phyloP scores from a whole-genome alignment of 2,888 invertebrate genomes.

The Megaustenia siamemsis region DNA sequence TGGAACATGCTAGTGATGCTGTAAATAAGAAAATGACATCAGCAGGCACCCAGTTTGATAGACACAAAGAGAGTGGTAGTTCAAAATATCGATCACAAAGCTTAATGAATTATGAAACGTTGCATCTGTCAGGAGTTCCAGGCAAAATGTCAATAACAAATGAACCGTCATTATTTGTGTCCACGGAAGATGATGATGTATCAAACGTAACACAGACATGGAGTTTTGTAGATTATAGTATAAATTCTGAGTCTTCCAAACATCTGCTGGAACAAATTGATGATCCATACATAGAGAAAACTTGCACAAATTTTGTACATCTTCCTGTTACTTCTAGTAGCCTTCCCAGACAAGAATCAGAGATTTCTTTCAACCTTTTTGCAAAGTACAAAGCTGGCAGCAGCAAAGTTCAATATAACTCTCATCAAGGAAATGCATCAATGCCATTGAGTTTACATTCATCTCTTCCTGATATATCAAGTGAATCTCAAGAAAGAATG shows the following conservation, averaged over 20 bases:
- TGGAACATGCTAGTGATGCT: not conserved
- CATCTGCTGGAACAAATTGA: not conserved
- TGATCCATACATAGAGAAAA: not conserved
- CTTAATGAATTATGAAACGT: too few relatives aligned
- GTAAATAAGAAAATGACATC: not conserved
- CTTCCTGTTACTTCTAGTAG: not conserved
- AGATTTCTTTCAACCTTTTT: constrained; percentile 12
- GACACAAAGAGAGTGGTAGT: not conserved
- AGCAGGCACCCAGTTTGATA: not conserved
- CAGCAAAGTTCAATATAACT: not conserved
- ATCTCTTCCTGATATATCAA: constrained; percentile 12
- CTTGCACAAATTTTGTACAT: not conserved
- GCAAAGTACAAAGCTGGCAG: not conserved
- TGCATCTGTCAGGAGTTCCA: too few relatives aligned
- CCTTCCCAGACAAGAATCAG: not conserved
- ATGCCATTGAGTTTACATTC: constrained; percentile 5
- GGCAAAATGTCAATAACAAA: too few relatives aligned
- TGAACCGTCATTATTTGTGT: not conserved
- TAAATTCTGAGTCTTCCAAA: not conserved
- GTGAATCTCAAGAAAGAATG: not conserved
- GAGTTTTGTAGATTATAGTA: not conserved
- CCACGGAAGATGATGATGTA: not conserved
- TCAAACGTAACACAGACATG: not conserved
- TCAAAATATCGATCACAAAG: not conserved
- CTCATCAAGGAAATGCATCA: constrained; percentile 1